Evolutionary conservation across 2,888 invertebrate species (phyloP).

Genomic region (Noctua janthe): DNA sequence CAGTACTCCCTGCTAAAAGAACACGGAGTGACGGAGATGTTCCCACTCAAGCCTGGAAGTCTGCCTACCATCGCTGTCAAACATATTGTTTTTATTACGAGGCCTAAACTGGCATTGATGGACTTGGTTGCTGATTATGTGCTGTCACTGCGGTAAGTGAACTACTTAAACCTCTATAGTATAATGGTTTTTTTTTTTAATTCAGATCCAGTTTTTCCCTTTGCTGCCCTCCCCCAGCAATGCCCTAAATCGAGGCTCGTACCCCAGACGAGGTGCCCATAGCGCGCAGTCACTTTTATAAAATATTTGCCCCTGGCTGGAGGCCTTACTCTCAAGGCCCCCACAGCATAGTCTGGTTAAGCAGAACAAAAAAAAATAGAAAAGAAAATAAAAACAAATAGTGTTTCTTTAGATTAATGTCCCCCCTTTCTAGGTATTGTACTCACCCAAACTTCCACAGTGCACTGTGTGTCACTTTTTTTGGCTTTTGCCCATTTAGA

Average conservation of each 20-base stretch:
- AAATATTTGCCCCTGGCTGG: too few relatives aligned
- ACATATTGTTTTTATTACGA: constrained; percentile 96
- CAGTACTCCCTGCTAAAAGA: constrained; percentile 94
- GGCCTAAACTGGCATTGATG: constrained; percentile 96
- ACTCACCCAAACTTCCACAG: background rate
- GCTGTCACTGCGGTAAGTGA: constrained; percentile 72
- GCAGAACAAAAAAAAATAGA: too few relatives aligned
- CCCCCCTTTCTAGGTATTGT: background rate
- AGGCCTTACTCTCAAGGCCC: too few relatives aligned
- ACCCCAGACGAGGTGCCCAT: too few relatives aligned
- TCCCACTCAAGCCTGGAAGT: constrained; percentile 93
- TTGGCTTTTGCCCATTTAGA: background rate
- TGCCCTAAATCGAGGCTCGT: too few relatives aligned
- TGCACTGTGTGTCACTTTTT: background rate
- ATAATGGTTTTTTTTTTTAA: background rate
- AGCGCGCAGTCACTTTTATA: too few relatives aligned
- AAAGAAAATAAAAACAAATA: too few relatives aligned
- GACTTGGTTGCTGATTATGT: constrained; percentile 95
- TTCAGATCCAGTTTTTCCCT: too few relatives aligned
- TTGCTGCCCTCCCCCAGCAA: too few relatives aligned
- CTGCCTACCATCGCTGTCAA: constrained; percentile 93
- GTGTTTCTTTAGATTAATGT: too few relatives aligned
- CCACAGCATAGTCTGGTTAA: too few relatives aligned
- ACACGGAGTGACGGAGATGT: constrained; percentile 96
- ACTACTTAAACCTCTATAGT: background rate